A percentile compares a stretch with the other conserved stretches of the same genome.
phyloP scores from a whole-genome alignment of 2,113 vertebrate species.

The rabbit (Oryctolagus cuniculus) region mOryCun1.1 NC_091436.1:80618001-80618500 shows the following conservation, averaged over 20 bases:
- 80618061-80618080: neutral
- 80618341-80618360: accelerated
- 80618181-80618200: neutral
- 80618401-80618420: neutral
- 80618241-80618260: neutral
- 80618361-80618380: neutral
- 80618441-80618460: neutral
- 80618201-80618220: neutral
- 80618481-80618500: neutral
- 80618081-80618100: neutral
- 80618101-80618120: neutral
- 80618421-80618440: neutral
- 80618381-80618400: neutral
- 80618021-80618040: neutral
- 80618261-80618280: neutral
- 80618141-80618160: neutral
- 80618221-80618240: neutral
- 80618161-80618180: neutral
- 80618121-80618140: neutral
- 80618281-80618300: neutral
- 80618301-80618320: accelerated
- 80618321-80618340: neutral
- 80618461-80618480: neutral
- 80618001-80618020: slow-evolving; percentile 4
- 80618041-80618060: neutral